phyloP scores from a whole-genome alignment of 2,888 invertebrate genomes.

The Callosobruchus maculatus region DNA sequence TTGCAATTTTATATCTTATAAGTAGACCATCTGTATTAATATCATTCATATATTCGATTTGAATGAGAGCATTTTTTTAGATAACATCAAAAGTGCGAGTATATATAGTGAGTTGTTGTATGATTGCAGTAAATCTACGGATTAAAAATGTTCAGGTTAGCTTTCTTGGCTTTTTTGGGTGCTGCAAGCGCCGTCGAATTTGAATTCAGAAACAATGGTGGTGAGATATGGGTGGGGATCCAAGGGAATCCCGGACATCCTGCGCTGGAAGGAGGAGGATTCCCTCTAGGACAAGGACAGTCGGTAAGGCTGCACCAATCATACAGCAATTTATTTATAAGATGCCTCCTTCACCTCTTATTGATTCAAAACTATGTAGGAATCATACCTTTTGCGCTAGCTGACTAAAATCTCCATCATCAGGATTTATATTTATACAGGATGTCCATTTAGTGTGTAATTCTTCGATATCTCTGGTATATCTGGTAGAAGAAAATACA shows the following conservation, averaged over 20 bases:
- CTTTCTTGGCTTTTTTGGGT: background rate
- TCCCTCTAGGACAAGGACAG: slow-evolving; percentile 28
- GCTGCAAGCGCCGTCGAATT: background rate
- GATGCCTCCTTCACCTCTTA: too few species aligned
- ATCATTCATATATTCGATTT: background rate
- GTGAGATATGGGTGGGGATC: slow-evolving; percentile 36
- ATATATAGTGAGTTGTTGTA: background rate
- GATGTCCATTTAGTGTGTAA: too few species aligned
- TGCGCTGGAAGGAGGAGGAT: slow-evolving; percentile 34
- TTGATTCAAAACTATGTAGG: too few species aligned
- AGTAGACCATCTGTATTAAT: background rate
- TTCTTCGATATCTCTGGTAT: too few species aligned
- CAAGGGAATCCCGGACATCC: slow-evolving; percentile 34
- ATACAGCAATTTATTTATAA: too few species aligned
- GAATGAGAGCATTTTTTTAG: background rate
- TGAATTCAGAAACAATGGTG: slow-evolving; percentile 6
- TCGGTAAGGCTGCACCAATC: too few species aligned
- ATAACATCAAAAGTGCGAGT: background rate
- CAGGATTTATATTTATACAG: too few species aligned
- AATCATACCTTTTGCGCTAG: too few species aligned
- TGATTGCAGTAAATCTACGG: background rate
- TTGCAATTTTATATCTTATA: background rate
- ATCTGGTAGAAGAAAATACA: too few species aligned
- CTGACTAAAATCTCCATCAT: too few species aligned
- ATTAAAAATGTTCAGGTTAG: background rate